phyloP scores from a whole-genome alignment of 2,888 invertebrate species.

The Lasiommata megera region DNA sequence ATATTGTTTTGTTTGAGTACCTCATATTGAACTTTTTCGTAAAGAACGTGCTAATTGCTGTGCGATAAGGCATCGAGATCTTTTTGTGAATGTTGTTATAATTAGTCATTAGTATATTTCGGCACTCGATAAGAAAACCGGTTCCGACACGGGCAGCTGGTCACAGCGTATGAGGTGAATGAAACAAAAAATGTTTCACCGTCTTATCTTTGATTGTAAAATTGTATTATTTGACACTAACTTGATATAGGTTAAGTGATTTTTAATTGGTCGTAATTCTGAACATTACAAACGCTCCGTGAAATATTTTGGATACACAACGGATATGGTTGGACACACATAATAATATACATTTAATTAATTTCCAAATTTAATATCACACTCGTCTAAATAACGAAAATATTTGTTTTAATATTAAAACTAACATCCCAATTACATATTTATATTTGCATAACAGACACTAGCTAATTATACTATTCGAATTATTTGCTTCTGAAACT shows the following conservation, averaged over 20 bases:
- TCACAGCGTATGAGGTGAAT: neutral
- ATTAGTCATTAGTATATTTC: conserved; percentile 16
- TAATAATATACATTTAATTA: neutral
- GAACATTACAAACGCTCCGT: neutral
- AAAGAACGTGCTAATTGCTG: conserved; percentile 15
- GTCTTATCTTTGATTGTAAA: neutral
- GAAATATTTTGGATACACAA: neutral
- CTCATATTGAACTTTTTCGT: conserved; percentile 12
- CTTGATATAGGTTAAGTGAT: neutral
- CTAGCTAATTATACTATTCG: too few species aligned
- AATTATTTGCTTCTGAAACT: too few species aligned
- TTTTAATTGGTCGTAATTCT: neutral
- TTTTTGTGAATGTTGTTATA: conserved; percentile 21
- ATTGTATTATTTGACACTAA: neutral
- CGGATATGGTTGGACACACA: neutral
- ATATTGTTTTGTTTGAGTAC: neutral
- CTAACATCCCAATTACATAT: too few species aligned
- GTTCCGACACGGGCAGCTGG: conserved; percentile 15
- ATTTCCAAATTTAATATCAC: neutral
- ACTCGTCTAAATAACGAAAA: too few species aligned
- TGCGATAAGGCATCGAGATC: conserved; percentile 13
- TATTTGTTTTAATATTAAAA: too few species aligned
- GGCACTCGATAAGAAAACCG: conserved; percentile 20
- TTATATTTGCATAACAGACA: too few species aligned
- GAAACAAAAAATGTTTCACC: neutral